These are phyloP conservation scores for Oostethus manadensis DNA, from an alignment of 2,113 vertebrate species.

Conservation along the genomic window DNA sequence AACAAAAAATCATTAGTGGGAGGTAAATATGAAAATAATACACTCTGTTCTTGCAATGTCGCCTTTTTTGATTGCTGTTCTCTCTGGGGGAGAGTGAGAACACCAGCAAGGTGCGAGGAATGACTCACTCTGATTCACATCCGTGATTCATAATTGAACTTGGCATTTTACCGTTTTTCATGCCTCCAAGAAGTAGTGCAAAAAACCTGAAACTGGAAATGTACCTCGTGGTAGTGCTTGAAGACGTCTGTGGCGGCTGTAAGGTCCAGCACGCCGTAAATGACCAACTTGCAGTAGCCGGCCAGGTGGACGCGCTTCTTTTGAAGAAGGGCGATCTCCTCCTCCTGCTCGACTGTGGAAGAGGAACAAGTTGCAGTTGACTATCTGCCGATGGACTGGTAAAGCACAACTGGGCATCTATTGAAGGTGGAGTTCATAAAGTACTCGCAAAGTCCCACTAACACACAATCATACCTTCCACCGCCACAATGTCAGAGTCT, in stretches of 20 bases:
- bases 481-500: slow-evolving; percentile 51
- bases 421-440: no score
- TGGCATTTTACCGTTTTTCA: background rate
- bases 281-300: slow-evolving; percentile 82
- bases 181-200: background rate
- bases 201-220: background rate
- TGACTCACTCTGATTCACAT: background rate
- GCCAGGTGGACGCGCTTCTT: slow-evolving; percentile 79
- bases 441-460: background rate
- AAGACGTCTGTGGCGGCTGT: slow-evolving; percentile 77
- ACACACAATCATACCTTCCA: slow-evolving; percentile 18
- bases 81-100: background rate
- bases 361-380: background rate
- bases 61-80: slow-evolving; percentile 28
- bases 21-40: slow-evolving; percentile 15
- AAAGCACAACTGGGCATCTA: no score
- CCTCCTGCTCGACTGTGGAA: slow-evolving; percentile 24
- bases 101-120: background rate
- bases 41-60: background rate
- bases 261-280: slow-evolving; percentile 79
- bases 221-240: slow-evolving; percentile 83
- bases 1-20: no score
- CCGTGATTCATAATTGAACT: background rate
- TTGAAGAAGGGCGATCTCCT: slow-evolving; percentile 69
- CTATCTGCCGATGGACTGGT: no score